Evolutionary conservation across 2,888 invertebrate genomes (phyloP).

Genomic region (Hemaris fuciformis): DNA sequence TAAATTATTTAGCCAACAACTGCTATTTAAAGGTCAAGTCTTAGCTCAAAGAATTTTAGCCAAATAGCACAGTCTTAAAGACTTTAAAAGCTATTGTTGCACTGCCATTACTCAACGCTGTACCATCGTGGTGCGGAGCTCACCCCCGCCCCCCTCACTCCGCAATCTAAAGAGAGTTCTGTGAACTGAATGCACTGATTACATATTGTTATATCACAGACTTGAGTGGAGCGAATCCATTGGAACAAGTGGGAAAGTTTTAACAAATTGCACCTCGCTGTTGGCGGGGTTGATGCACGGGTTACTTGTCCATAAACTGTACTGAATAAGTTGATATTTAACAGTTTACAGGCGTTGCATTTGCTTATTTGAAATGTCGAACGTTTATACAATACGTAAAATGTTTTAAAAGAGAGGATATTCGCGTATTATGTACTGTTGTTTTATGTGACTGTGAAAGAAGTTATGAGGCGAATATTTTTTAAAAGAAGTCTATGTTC

Average conservation of each 20-base stretch:
- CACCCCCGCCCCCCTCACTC: too few relatives aligned
- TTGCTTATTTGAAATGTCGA: not conserved
- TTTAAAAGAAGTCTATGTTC: too few relatives aligned
- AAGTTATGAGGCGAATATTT: not conserved
- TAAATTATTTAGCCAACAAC: too few relatives aligned
- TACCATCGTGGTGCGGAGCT: too few relatives aligned
- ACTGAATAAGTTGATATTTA: conserved; percentile 23
- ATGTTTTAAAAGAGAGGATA: not conserved
- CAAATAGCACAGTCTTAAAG: too few relatives aligned
- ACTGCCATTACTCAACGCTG: too few relatives aligned
- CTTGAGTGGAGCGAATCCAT: not conserved
- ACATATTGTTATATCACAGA: conserved; percentile 4
- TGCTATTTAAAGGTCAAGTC: too few relatives aligned
- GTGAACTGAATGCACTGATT: not conserved
- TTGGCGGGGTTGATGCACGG: conserved; percentile 30
- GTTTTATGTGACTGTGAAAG: too few relatives aligned
- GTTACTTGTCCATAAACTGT: conserved; percentile 32
- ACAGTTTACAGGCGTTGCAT: conserved; percentile 11
- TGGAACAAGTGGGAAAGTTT: conserved; percentile 18
- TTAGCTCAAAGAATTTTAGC: too few relatives aligned
- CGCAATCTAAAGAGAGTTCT: conserved; percentile 9
- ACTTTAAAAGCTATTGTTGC: too few relatives aligned
- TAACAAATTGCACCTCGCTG: conserved; percentile 19
- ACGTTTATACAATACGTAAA: not conserved
- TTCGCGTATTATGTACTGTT: not conserved